These are phyloP conservation scores for Drosophila virilis DNA, from an alignment of 1,140 invertebrate species.

Conservation along the genomic window DNA sequence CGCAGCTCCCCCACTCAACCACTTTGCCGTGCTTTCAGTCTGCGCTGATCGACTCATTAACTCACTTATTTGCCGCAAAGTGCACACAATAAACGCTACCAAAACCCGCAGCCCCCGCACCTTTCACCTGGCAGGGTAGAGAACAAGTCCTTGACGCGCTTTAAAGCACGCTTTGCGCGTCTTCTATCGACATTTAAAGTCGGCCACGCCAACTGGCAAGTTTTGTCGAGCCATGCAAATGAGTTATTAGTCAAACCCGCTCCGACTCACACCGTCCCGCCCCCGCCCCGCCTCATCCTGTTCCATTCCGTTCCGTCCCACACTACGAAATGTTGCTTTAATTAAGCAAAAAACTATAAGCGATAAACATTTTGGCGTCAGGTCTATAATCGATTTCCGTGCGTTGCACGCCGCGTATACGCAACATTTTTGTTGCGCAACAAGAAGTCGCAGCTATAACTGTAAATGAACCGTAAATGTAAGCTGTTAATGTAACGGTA, in stretches of 20 bases:
- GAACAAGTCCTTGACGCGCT: constrained; percentile 14
- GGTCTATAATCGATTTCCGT: constrained; percentile 71
- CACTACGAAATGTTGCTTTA: constrained; percentile 25
- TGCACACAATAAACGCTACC: constrained; percentile 43
- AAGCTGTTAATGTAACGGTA: background rate
- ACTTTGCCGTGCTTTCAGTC: constrained; percentile 25
- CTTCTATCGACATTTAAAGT: constrained; percentile 1
- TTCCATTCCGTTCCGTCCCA: background rate
- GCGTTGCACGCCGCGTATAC: constrained; percentile 43
- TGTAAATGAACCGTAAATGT: background rate
- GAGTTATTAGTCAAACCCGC: constrained; percentile 48
- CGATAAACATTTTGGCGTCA: constrained; percentile 62
- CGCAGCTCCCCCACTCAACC: constrained; percentile 19
- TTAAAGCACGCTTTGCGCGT: constrained; percentile 24
- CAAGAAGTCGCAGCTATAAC: constrained; percentile 1
- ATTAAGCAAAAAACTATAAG: constrained; percentile 70
- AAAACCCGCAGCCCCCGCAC: background rate
- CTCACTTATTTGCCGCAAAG: constrained; percentile 72
- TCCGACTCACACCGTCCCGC: background rate
- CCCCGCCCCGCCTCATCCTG: background rate
- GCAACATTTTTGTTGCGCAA: constrained; percentile 27
- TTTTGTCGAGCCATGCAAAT: constrained; percentile 58
- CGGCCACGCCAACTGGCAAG: constrained; percentile 9
- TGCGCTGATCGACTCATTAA: constrained; percentile 74
- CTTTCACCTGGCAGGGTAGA: background rate